These are phyloP conservation scores for Takifugu rubripes DNA, from an alignment of 2,797 vertebrate species.

Conservation along the genomic window DNA sequence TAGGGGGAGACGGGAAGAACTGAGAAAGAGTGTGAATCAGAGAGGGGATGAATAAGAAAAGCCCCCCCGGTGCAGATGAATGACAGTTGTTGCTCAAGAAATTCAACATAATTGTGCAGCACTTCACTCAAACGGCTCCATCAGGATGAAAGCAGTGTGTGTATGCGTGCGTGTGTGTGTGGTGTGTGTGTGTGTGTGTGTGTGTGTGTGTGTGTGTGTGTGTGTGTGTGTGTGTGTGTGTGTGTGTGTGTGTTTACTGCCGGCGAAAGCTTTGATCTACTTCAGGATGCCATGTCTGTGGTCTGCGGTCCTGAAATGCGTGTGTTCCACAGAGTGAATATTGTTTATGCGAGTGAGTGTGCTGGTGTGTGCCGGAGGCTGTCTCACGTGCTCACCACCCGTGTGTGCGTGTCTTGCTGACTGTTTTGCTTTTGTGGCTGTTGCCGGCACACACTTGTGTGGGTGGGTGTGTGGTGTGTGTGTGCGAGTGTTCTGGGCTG, in stretches of 20 bases:
- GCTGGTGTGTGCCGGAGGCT: conserved; percentile 51
- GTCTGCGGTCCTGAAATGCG: conserved; percentile 59
- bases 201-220: neutral
- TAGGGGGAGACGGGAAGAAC: conserved; percentile 34
- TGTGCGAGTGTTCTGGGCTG: too few species aligned
- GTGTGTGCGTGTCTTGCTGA: conserved; percentile 34
- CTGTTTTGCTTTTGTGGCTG: conserved; percentile 58
- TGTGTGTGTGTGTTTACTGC: conserved; percentile 64
- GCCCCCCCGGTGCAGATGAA: conserved; percentile 33
- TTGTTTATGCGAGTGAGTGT: conserved; percentile 68
- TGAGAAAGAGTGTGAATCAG: conserved; percentile 48
- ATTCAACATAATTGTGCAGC: conserved; percentile 47
- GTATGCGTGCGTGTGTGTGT: neutral
- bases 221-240: neutral
- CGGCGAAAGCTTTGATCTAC: conserved; percentile 67
- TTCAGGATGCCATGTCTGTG: conserved; percentile 72
- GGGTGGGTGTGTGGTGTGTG: conserved; percentile 26
- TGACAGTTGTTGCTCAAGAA: conserved; percentile 52
- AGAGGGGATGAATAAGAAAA: conserved; percentile 13
- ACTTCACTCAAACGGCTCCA: conserved; percentile 51
- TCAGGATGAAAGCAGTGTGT: conserved; percentile 53
- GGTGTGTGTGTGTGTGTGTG: neutral
- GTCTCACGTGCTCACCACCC: conserved; percentile 41
- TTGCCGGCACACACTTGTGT: conserved; percentile 29
- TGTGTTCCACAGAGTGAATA: conserved; percentile 66